Percentiles rank a stretch among this genome's conserved stretches.
Evolutionary conservation across 1,140 invertebrate species (phyloP).

Genomic region (Nylanderia fulva): DNA sequence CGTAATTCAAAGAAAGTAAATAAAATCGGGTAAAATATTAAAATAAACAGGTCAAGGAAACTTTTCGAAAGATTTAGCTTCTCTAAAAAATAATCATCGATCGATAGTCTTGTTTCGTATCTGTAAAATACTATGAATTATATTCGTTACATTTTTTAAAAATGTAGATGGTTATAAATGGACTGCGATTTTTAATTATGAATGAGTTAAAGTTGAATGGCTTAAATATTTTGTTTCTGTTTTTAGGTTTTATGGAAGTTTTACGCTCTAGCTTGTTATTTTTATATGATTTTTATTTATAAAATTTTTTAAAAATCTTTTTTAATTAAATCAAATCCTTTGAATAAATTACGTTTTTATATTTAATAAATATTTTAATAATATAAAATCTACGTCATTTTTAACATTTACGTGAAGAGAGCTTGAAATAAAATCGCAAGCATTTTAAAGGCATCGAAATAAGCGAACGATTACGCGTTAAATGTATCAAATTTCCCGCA

Average conservation of each 20-base stretch:
- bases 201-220: neutral
- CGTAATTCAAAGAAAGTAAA: neutral
- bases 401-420: neutral
- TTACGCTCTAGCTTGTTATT: too few species aligned
- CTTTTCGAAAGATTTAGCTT: neutral
- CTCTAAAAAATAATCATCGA: neutral
- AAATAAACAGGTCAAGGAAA: neutral
- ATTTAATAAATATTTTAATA: conserved; percentile 1
- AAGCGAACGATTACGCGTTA: neutral
- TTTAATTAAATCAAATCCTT: neutral
- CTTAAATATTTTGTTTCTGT: neutral
- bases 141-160: neutral
- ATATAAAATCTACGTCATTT: neutral
- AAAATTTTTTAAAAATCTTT: neutral
- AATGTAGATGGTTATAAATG: neutral
- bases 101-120: neutral
- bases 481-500: conserved; percentile 10
- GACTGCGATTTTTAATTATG: neutral
- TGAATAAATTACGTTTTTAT: neutral
- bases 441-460: neutral
- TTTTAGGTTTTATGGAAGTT: neutral
- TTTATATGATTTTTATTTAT: neutral
- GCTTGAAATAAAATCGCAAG: neutral
- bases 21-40: conserved; percentile 9
- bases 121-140: neutral